Base-by-base conservation (phyloP, 1,140 invertebrate species). In the Penaeus vannamei region DNA sequence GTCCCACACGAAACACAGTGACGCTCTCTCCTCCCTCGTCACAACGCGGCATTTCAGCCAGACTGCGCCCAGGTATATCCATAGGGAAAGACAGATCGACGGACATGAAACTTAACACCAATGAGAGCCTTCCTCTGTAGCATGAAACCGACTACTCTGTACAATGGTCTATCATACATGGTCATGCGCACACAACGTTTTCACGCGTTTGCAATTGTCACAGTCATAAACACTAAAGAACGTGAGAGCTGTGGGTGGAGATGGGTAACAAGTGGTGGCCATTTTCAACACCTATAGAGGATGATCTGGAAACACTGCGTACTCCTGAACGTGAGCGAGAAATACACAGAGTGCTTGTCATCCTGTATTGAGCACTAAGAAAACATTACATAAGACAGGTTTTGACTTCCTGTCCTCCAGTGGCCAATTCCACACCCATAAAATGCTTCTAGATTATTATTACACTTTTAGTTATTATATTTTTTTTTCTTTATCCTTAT, bases 321-420 rank as follows among this genome's bases (percentile, higher is more conserved):
- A 89, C 84, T 77, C 82, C 82, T 85, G 80, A 53, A 89, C 53
- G 61, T 59, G 61, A 81, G 84, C 61, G 60, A 84, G 87, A 84
- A 84, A 76, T 89, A 89, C 64, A 88, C 81, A 62, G 83, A 72
- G 84, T 62, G 85, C 62, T 77, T 80, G 32, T 80, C 85, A 79
- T 86, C 85, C 85, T 81, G 81, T 84, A 82, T 89, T 89, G 87
- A 89, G 87, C 87, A 89, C 87, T 85, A 76, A 89, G 66, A 81
- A 84, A 89, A 89, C 86, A 87, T 59, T 72, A 89, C 79, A 17
- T 80, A 77, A 72, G 72, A 89, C 87, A 89, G 87, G 82, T 85
- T 62, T 53, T 76, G 59, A 62, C 79, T 69, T 72, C 87, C 87
- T 84, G 36, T 79, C 86, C 80, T 80, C 61, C 77, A 87, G 69